phyloP scores from a whole-genome alignment of 1,140 invertebrate genomes.

The Cydia pomonella region DNA sequence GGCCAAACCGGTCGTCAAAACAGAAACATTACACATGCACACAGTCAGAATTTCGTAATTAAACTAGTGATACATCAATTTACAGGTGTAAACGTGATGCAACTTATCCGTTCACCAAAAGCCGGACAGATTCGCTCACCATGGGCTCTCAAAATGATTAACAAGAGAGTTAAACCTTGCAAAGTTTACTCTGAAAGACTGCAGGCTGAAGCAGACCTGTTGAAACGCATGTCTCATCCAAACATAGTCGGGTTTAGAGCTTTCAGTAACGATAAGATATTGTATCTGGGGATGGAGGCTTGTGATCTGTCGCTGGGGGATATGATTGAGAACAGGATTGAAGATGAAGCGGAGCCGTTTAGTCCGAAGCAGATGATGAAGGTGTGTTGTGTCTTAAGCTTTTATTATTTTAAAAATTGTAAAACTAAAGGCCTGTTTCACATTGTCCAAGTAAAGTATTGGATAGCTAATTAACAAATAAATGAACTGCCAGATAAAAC shows the following conservation, averaged over 20 bases:
- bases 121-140: conserved; percentile 85
- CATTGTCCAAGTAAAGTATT: too few relatives aligned
- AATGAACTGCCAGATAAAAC: too few relatives aligned
- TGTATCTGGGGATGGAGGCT: conserved; percentile 87
- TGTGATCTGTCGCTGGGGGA: conserved; percentile 85
- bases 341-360: conserved; percentile 83
- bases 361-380: conserved; percentile 83
- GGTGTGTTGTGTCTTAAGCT: conserved; percentile 59
- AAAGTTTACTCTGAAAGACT: conserved; percentile 82
- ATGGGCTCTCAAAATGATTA: conserved; percentile 91
- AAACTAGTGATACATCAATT: conserved; percentile 34
- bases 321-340: conserved; percentile 86
- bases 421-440: too few relatives aligned
- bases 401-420: neutral
- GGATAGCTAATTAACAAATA: too few relatives aligned
- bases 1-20: too few relatives aligned
- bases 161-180: conserved; percentile 69
- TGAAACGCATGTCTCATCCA: conserved; percentile 87
- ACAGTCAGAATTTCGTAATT: neutral
- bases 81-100: conserved; percentile 88
- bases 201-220: conserved; percentile 85
- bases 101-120: conserved; percentile 86
- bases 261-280: conserved; percentile 82
- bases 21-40: too few relatives aligned
- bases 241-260: conserved; percentile 92